Evolutionary conservation across 2,113 vertebrate species (phyloP), one percentile per base, ranked within the genome.

Genomic region (Brachyistius frenatus): DNA sequence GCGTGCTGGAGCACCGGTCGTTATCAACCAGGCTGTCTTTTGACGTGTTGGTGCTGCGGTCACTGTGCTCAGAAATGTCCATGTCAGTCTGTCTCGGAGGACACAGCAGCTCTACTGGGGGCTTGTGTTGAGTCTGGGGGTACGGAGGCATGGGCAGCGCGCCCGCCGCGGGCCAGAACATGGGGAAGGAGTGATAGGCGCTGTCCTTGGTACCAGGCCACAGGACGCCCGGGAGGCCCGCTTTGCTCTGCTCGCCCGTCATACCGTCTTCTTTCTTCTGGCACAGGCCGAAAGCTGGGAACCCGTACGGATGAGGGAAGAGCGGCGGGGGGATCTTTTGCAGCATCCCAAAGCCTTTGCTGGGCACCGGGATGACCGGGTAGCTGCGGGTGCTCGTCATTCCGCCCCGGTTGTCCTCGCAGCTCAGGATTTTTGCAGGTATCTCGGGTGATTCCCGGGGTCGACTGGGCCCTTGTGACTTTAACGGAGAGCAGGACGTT

Each of bases 311-410:
- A 5, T 97, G 97, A 0, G 97, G 97, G 85, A 98, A 98, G 13
- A 99, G 96, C 0, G 97, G 97, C 16, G 95, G 95, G 0, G 97
- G 96, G 55, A 98, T 97, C 84, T 98, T 97, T 58, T 98, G 97
- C 84, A 98, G 94, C 94, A 98, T 95, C 13, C 97, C 97, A 36
- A 98, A 99, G 44, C 97, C 94, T 81, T 99, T 99, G 78, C 97
- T 99, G 81, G 97, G 97, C 63, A 99, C 97, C 0, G 97, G 97
- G 79, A 99, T 98, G 53, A 99, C 96, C 1, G 97, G 97, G 93
- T 97, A 98, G 86, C 96, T 98, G 70, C 97, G 96, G 0, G 97
- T 92, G 53, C 83, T 91, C 74, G 93, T n/a, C 90, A 95, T 72
- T 73, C 90, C 36, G 31, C 91, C 68, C 64, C 95, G 91, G 5